These are phyloP conservation scores for Heliconius ethilla DNA, from an alignment of 2,888 invertebrate species.

Conservation along the genomic window DNA sequence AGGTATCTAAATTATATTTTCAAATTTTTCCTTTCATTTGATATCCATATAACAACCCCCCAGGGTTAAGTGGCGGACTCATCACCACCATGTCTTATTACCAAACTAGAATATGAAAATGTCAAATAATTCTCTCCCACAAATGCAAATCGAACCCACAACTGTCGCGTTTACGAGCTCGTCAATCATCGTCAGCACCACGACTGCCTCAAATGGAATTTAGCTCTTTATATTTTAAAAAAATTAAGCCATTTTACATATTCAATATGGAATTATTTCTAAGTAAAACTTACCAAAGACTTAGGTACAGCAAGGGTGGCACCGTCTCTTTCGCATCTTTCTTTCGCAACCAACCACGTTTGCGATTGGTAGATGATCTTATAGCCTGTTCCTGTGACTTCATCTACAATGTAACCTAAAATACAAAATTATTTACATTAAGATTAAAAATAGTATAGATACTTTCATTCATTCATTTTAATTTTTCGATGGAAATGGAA, in stretches of 20 bases:
- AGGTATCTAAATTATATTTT: too few species aligned
- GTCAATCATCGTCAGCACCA: too few species aligned
- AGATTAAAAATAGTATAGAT: neutral
- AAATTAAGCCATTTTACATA: neutral
- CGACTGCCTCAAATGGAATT: neutral
- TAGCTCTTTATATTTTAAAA: neutral
- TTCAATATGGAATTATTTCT: neutral
- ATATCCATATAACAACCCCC: too few species aligned
- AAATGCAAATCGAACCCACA: too few species aligned
- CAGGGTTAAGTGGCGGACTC: too few species aligned
- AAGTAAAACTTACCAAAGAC: constrained; percentile 52
- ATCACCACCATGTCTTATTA: too few species aligned
- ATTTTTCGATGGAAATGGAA: too few species aligned
- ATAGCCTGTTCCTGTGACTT: constrained; percentile 53
- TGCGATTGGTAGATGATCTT: constrained; percentile 58
- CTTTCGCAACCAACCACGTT: constrained; percentile 57
- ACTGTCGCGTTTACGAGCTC: too few species aligned
- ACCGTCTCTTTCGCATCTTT: constrained; percentile 52
- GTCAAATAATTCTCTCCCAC: too few species aligned
- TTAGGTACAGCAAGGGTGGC: constrained; percentile 66
- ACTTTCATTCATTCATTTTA: neutral
- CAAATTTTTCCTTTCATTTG: too few species aligned
- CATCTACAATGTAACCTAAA: constrained; percentile 58
- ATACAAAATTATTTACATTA: constrained; percentile 11
- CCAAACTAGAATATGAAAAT: too few species aligned